A percentile compares a stretch with the other conserved stretches of the same genome.
phyloP scores from a whole-genome alignment of 30 jellyfish, hydroid and myxozoan genomes.

The Haliclystus octoradiatus region DNA sequence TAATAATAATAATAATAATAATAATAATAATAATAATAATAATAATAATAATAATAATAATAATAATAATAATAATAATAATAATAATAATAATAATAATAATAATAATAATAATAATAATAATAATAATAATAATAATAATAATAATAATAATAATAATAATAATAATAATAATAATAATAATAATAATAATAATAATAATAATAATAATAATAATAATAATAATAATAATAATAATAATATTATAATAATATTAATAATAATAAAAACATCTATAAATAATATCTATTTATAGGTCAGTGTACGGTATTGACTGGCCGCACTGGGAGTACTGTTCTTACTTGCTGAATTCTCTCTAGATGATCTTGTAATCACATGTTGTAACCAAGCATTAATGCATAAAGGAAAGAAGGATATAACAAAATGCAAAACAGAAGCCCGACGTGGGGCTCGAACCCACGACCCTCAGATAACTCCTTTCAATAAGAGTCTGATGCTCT shows the following conservation, averaged over 20 bases:
- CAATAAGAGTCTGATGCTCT: slow-evolving; percentile 56
- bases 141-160: too few species aligned
- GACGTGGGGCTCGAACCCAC: slow-evolving; percentile 74
- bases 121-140: too few species aligned
- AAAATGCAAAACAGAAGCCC: slow-evolving; percentile 8
- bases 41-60: not conserved
- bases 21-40: not conserved
- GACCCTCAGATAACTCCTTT: slow-evolving; percentile 40
- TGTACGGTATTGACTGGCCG: too few species aligned
- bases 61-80: not conserved
- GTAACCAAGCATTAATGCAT: too few species aligned
- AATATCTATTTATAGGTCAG: not conserved
- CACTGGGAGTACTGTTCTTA: too few species aligned
- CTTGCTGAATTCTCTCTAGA: too few species aligned
- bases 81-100: not conserved
- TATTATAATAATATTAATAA: not conserved
- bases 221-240: too few species aligned
- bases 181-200: too few species aligned
- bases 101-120: too few species aligned
- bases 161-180: too few species aligned
- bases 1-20: not conserved
- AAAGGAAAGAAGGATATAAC: not conserved
- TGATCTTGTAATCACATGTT: too few species aligned
- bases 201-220: too few species aligned
- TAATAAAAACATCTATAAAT: not conserved